Base-by-base conservation (phyloP, 2,888 invertebrate genomes). In the Smittia sp. region DNA sequence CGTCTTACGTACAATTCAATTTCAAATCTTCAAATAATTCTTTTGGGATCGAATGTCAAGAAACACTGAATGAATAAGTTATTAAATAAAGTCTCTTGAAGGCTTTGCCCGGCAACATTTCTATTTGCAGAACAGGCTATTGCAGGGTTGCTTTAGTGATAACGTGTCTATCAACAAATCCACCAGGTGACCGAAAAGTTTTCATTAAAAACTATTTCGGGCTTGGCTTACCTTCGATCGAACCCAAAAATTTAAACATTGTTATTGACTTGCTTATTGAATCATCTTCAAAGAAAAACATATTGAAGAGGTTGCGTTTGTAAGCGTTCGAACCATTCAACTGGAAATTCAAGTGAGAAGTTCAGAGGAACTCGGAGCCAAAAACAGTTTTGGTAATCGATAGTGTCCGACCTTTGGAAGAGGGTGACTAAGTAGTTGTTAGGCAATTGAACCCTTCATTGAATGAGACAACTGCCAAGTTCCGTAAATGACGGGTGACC, bases 121-220 rank as follows among this genome's bases (percentile, higher is more conserved):
- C n/a, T 46, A 15, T 46, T 46, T 46, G 46, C 46, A n/a, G 46
- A 46, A 15, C 9, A 46, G n/a, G 4, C n/a, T 6, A 46, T 46
- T 46, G 46, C 46, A n/a, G 15, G 46, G 46, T 46, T 46, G 46
- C 46, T 46, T 46, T 46, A 15, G 46, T 46, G 46, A 46, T 46
- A 46, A 46, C 4, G n/a, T 3, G 13, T 15, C 15, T 15, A 46
- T 46, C 15, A n/a, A 46, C 46, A 15, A 32, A n/a, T 46, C 46
- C 13, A 46, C 46, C 46, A 6, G 46, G 46, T 46, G 13, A 46
- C 46, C 46, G 46, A 46, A 15, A 46, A 46, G n/a, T n/a, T 15
- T 3, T 15, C 15, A 32, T 3, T 15, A 46, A 46, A 46, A 46
- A 46, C 46, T 46, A 46, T 46, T 46, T 46, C n/a, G 3, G 15